Conservation (phyloP, 2,797 vertebrate genomes). For the Neopelma chrysocephalum region DNA sequence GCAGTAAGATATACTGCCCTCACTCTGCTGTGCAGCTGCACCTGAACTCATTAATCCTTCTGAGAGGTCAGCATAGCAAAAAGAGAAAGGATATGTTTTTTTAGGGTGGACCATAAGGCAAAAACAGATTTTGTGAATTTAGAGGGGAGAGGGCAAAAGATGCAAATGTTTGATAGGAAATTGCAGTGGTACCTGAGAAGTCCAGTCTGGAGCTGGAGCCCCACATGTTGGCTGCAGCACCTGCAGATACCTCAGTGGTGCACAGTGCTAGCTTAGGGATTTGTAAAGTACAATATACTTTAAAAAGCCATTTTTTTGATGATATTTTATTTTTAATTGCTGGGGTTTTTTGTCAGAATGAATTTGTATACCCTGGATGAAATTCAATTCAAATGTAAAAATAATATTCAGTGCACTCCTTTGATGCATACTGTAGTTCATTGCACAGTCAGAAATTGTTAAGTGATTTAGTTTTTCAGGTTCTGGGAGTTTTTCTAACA, state of each 20-base stretch:
- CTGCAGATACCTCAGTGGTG: neutral
- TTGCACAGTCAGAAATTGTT: neutral
- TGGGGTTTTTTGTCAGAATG: neutral
- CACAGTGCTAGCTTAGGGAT: neutral
- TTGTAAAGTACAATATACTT: neutral
- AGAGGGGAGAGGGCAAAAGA: neutral
- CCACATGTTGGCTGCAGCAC: accelerated
- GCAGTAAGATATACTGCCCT: neutral
- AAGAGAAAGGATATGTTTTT: neutral
- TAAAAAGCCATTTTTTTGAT: neutral
- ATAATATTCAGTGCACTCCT: neutral
- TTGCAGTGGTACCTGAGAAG: neutral
- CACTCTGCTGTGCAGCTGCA: neutral
- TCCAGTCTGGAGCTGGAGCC: neutral
- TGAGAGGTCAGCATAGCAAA: neutral
- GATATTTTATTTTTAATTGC: neutral
- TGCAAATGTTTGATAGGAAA: neutral
- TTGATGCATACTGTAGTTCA: neutral
- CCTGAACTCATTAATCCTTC: neutral
- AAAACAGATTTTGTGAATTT: neutral
- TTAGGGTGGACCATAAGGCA: neutral
- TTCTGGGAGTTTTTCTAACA: neutral
- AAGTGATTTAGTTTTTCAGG: neutral
- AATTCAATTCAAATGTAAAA: neutral
- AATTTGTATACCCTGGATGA: neutral